A percentile compares a stretch with the other conserved stretches of the same genome.
Conservation (phyloP, 2,113 vertebrate genomes). For the Glaucidium brasilianum region DNA sequence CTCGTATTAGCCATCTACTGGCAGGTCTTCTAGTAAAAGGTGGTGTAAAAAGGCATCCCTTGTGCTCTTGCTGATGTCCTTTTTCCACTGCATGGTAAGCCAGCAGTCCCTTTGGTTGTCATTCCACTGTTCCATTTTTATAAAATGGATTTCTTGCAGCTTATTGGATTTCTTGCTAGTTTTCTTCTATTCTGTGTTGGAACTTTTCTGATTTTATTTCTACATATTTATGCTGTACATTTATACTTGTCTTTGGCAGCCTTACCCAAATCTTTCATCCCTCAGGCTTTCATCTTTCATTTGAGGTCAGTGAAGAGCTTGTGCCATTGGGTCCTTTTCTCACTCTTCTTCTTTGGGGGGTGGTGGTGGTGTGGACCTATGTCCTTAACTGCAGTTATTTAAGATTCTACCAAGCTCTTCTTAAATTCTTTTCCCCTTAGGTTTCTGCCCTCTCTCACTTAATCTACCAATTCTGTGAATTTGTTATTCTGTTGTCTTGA, state of each 20-base stretch:
- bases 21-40: not conserved
- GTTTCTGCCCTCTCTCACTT: not conserved
- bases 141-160: not conserved
- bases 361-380: not conserved
- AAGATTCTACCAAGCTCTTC: not conserved
- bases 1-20: not conserved
- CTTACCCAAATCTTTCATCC: not conserved
- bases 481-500: not conserved
- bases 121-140: not conserved
- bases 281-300: not conserved
- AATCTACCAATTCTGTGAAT: not conserved
- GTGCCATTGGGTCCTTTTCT: not conserved
- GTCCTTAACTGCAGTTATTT: not conserved
- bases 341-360: not conserved
- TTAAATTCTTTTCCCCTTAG: not conserved
- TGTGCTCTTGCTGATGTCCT: not conserved
- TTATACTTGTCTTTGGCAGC: slow-evolving; percentile 2
- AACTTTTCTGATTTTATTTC: not conserved
- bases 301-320: not conserved
- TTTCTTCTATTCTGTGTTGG: not conserved
- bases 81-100: not conserved
- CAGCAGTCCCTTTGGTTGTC: not conserved
- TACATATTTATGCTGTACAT: not conserved
- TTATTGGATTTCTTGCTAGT: not conserved
- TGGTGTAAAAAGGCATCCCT: not conserved